These are phyloP conservation scores for Callipepla californica DNA, from an alignment of 2,113 vertebrate genomes.

Conservation along the genomic window DNA sequence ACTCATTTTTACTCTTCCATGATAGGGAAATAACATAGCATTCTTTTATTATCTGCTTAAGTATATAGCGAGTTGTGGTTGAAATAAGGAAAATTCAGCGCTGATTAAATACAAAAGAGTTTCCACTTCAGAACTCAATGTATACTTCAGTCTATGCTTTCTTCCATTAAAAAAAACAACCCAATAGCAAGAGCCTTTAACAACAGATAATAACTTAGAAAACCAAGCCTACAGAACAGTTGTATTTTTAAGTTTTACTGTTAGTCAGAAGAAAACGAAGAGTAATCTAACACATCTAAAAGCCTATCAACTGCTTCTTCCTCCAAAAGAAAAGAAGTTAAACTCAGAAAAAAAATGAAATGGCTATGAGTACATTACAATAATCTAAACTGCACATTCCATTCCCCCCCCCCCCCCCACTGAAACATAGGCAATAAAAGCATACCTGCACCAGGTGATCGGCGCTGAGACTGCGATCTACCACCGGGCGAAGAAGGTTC, in stretches of 20 bases:
- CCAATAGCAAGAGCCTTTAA: neutral
- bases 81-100: neutral
- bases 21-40: neutral
- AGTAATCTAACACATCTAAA: neutral
- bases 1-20: neutral
- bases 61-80: too few relatives aligned
- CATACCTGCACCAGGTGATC: constrained; percentile 72
- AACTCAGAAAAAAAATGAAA: neutral
- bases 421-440: neutral
- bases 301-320: neutral
- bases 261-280: neutral
- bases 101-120: neutral
- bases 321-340: neutral
- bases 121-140: neutral
- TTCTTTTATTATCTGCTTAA: neutral
- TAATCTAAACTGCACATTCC: neutral
- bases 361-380: accelerated
- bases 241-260: neutral
- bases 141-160: neutral
- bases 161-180: neutral
- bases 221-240: neutral
- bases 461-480: constrained; percentile 46
- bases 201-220: neutral
- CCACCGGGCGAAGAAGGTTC: constrained; percentile 77
- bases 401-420: neutral